Evolutionary conservation across 1,140 invertebrate genomes (phyloP), one percentile per base, ranked within the genome.

Genomic region (Trachymyrmex septentrionalis): DNA sequence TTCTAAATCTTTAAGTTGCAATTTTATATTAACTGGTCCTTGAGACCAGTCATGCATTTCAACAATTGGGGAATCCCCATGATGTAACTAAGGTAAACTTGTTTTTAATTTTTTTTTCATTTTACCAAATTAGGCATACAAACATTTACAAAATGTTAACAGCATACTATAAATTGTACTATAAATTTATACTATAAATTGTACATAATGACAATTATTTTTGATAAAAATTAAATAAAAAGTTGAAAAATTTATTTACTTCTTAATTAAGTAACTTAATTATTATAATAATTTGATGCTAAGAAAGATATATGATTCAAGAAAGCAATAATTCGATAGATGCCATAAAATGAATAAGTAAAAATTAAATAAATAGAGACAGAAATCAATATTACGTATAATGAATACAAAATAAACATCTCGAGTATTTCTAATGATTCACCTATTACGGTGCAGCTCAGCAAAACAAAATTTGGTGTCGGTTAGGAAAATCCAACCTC

Each of bases 1-100:
- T 55, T 53, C 38, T 50, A 75, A 44, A 89, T 73, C 16, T 64
- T 71, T 61, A 34, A 71, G 14, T 30, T 53, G 9, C 44, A 48
- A 59, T 59, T 73, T 57, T 14, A 69, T 71, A 44, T 64, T 19
- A 66, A 73, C 14, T 75, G 30, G 55, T 71, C 30, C 24, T 38
- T 9, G 24, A 55, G 30, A 50, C 30, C 30, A 57, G 16, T 38
- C 27, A 12, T 61, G 55, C 38, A 78, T 77, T 34, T 59, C n/a
- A 77, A 64, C 0, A 27, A 63, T 21, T 30, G n/a, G 87, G 87
- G n/a, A 87, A 90, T 82, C 7, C 87, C 88, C 10, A 38, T 90
- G 84, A 87, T n/a, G 4, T 59, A 10, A 7, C 6, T 63, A 63
- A 71, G 34, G n/a, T 34, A 27, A 72, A 0, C 16, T n/a, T 34